phyloP scores from a whole-genome alignment of 2,113 vertebrate genomes.

The Fregata magnificens region DNA sequence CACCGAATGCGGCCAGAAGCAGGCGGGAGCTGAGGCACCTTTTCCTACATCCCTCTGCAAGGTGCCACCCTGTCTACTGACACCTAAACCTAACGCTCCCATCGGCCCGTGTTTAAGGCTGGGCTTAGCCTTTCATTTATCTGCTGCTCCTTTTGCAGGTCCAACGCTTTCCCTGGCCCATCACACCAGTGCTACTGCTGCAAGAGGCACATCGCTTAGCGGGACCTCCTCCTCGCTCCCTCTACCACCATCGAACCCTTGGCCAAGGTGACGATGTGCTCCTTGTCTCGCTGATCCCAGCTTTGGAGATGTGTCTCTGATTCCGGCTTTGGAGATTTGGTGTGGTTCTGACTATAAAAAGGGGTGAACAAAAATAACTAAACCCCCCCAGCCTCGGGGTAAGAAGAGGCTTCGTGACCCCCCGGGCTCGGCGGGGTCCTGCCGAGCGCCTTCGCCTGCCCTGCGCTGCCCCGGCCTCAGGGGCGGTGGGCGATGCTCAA shows the following conservation, averaged over 20 bases:
- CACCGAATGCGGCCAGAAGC: rapidly evolving
- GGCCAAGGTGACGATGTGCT: background rate
- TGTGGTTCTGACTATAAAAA: background rate
- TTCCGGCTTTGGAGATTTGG: background rate
- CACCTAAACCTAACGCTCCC: background rate
- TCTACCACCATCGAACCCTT: background rate
- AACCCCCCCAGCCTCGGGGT: rapidly evolving
- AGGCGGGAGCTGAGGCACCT: background rate
- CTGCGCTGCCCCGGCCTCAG: too few species aligned
- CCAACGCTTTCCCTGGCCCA: background rate
- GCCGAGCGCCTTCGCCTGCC: background rate
- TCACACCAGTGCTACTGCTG: background rate
- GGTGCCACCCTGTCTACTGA: background rate
- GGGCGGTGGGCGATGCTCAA: background rate
- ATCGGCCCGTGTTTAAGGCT: background rate
- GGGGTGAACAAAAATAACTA: background rate
- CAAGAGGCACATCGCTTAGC: background rate
- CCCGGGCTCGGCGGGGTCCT: background rate
- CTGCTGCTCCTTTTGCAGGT: background rate
- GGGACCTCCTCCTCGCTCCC: background rate
- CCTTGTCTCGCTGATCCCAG: background rate
- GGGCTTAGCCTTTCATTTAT: background rate
- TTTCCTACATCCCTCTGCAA: background rate
- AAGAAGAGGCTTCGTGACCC: background rate
- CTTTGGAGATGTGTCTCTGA: too few species aligned